phyloP scores from a whole-genome alignment of 2,113 vertebrate genomes.

The Caretta caretta region DNA sequence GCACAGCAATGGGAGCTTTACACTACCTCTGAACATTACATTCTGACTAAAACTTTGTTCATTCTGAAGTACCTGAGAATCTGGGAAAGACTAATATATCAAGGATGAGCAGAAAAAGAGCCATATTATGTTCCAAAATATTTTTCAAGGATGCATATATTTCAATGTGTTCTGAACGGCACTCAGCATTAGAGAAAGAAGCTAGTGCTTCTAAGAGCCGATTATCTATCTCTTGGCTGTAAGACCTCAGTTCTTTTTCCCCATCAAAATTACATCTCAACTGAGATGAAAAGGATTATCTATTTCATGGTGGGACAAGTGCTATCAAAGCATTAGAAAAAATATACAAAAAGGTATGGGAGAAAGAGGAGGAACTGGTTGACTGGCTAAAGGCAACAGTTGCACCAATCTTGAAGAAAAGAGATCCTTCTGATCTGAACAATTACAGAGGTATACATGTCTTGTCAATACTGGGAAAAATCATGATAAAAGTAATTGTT shows the following conservation, averaged over 20 bases:
- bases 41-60: neutral
- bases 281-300: neutral
- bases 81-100: neutral
- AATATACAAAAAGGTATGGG: neutral
- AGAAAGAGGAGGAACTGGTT: neutral
- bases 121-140: neutral
- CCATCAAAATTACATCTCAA: constrained; percentile 4
- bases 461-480: neutral
- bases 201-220: neutral
- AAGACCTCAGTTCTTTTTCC: neutral
- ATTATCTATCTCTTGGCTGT: neutral
- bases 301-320: neutral
- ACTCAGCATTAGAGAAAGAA: neutral
- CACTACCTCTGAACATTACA: neutral
- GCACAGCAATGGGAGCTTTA: neutral
- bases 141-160: neutral
- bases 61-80: neutral
- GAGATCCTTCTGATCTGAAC: neutral
- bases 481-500: neutral
- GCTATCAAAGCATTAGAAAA: neutral
- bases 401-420: neutral
- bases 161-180: neutral
- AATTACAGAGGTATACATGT: neutral
- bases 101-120: neutral
- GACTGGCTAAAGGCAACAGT: neutral